These are phyloP conservation scores for Chelon auratus DNA, from an alignment of 2,797 vertebrate species.

Conservation along the genomic window DNA sequence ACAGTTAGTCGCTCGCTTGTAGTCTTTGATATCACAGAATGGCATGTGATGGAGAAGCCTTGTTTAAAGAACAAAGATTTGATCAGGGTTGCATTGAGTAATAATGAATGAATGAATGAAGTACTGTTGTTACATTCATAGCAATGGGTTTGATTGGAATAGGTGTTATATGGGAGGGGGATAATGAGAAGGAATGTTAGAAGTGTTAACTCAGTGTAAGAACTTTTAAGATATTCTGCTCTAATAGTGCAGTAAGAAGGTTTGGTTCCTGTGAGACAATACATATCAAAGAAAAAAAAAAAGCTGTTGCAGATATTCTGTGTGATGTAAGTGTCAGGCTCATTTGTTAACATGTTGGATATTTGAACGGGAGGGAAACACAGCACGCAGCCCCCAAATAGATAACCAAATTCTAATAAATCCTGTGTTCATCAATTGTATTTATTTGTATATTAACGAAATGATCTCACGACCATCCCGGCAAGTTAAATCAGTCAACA, in stretches of 20 bases:
- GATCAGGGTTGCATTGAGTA: constrained; percentile 43
- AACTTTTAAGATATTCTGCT: background rate
- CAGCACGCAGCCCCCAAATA: constrained; percentile 4
- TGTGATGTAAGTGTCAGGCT: background rate
- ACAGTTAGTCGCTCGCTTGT: constrained; percentile 44
- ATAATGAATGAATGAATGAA: constrained; percentile 43
- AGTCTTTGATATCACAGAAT: constrained; percentile 62
- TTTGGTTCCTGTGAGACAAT: constrained; percentile 9
- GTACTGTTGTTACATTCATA: constrained; percentile 20
- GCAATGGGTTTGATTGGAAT: constrained; percentile 12
- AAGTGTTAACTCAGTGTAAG: constrained; percentile 24
- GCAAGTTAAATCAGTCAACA: constrained; percentile 48
- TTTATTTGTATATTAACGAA: constrained; percentile 31
- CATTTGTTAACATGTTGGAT: background rate
- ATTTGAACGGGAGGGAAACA: constrained; percentile 13
- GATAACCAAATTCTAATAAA: constrained; percentile 35
- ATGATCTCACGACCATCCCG: constrained; percentile 23
- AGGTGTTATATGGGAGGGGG: background rate
- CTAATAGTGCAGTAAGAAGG: constrained; percentile 18
- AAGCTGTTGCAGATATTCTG: constrained; percentile 12
- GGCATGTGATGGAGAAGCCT: constrained; percentile 44
- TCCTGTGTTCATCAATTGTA: constrained; percentile 20
- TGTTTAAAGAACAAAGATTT: constrained; percentile 55
- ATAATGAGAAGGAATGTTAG: background rate
- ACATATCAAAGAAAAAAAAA: background rate